These are phyloP conservation scores for Ridgeia piscesae DNA, from an alignment of 1,140 invertebrate species.

Conservation along the genomic window DNA sequence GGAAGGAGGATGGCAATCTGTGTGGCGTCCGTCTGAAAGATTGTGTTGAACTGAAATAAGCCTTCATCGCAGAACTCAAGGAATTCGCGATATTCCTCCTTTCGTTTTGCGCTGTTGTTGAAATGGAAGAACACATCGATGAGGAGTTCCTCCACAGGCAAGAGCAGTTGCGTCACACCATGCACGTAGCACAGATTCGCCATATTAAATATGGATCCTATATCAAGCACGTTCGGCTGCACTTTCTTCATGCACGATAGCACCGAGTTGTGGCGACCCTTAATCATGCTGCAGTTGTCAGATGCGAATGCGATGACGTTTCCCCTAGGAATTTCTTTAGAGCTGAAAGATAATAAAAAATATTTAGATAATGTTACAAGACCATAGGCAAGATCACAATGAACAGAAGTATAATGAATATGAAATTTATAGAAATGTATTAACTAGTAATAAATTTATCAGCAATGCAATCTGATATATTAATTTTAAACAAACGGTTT, in stretches of 20 bases:
- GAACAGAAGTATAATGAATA: too few species aligned
- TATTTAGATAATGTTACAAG: too few species aligned
- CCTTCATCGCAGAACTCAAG: background rate
- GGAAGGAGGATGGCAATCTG: too few species aligned
- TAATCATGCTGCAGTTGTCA: constrained; percentile 15
- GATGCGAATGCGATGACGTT: background rate
- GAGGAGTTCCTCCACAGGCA: constrained; percentile 4
- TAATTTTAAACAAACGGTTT: too few species aligned
- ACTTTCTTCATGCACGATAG: background rate
- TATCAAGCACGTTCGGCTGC: background rate
- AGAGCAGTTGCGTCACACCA: background rate
- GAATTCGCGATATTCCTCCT: constrained; percentile 15
- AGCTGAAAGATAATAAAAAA: too few species aligned
- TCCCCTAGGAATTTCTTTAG: too few species aligned
- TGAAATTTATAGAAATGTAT: too few species aligned
- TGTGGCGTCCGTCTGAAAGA: background rate
- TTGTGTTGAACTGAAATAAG: background rate
- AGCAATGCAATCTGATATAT: too few species aligned
- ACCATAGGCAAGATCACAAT: too few species aligned
- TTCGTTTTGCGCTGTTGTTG: constrained; percentile 1
- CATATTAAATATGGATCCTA: background rate
- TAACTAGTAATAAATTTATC: too few species aligned
- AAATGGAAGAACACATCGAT: constrained; percentile 14
- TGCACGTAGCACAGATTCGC: background rate
- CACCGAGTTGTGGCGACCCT: constrained; percentile 15